Base-by-base conservation (phyloP, 2,113 vertebrate genomes). In the Tapirus terrestris region DNA sequence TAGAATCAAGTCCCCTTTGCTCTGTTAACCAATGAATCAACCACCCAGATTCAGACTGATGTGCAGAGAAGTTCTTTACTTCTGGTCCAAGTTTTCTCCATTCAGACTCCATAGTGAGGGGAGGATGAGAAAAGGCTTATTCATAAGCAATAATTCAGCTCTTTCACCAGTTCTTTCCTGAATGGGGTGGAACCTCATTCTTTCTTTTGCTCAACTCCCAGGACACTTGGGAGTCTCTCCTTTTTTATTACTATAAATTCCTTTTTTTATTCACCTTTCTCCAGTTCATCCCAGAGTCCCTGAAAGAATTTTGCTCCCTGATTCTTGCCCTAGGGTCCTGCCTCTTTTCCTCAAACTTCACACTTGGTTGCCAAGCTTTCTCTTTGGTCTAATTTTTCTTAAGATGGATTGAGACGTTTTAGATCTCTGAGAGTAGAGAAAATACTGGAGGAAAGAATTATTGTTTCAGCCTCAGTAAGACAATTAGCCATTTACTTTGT, bases 131-230 rank as follows among this genome's bases (percentile, higher is more conserved):
- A 65, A 27, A 86, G 7, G 3, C n/a, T 75, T n/a, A 43, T 48
- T 75, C 31, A 43, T 48, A 29, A 80, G 0, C 2, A 43, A 2
- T 31, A 1, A 1, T 1, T 81, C 14, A 51, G 9, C 29, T 75
- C 5, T 58, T 43, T 6, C 2, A 65, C 10, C 33, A 11, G 1
- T 7, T 90, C 23, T 25, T 94, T 94, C 18, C 68, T 77, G n/a
- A 79, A 63, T 17, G 2, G 83, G 13, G 8, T 23, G 65, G 14
- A 56, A 33, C 29, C n/a, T 73, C 27, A 80, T 53, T 77, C 33
- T 76, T 82, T 48, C 63, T 51, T 60, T 76, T 11, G 31, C 25
- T 89, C 8, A 45, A 45, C 5, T 79, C 36, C n/a, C 11, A 56
- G 21, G 36, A 45, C 8, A 20, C 14, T 10, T 68, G 3, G 39